Evolutionary conservation across 2,113 vertebrate species (phyloP).

Genomic region (Psophia crepitans): DNA sequence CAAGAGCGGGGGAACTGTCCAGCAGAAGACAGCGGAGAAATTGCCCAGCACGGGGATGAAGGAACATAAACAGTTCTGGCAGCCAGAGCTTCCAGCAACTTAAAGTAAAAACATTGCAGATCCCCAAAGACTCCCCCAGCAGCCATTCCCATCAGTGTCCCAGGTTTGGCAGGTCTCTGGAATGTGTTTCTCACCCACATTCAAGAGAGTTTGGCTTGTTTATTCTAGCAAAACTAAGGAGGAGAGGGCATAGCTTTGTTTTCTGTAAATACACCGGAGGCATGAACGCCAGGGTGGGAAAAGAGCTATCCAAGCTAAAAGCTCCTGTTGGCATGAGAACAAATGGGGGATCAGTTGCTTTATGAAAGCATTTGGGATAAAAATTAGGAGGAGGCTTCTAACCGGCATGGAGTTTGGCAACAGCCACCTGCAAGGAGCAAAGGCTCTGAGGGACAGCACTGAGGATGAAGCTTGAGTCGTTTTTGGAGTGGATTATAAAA

Average conservation of each 20-base stretch:
- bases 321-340: conserved; percentile 19
- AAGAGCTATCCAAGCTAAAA: background rate
- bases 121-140: background rate
- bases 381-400: background rate
- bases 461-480: background rate
- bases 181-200: conserved; percentile 40
- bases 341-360: background rate
- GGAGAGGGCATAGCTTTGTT: conserved; percentile 23
- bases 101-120: background rate
- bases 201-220: conserved; percentile 25
- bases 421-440: background rate
- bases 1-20: background rate
- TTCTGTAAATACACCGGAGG: conserved; percentile 36
- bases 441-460: background rate
- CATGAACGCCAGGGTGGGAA: background rate
- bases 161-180: background rate
- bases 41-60: background rate
- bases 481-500: background rate
- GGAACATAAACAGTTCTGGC: background rate
- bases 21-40: background rate
- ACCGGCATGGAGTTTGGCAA: background rate
- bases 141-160: background rate
- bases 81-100: background rate
- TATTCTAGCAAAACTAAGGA: conserved; percentile 36
- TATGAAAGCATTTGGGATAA: background rate